Evolutionary conservation across 2,888 invertebrate genomes (phyloP), one percentile per base, ranked within the genome.

Genomic region (Nephrotoma appendiculata): DNA sequence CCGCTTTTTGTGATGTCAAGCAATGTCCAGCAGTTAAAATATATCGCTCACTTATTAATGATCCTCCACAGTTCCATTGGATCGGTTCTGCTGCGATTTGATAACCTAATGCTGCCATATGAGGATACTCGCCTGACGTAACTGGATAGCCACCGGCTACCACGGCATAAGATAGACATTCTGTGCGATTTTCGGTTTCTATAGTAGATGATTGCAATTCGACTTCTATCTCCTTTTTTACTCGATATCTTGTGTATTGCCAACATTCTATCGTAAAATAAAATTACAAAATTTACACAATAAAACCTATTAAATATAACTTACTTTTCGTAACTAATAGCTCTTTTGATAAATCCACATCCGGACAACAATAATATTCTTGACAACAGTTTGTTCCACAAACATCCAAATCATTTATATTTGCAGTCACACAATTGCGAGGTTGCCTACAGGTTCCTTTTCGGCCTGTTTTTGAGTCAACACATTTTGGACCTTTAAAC

Each of bases 21-120:
- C 94, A 94, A 89, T 94, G 94, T 0, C 94, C 94, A 3, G 95
- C 94, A 0, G 94, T 94, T 11, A 94, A 89, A 3, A 95, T 91
- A 89, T 92, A 94, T 85, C 90, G 89, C 5, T 92, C 91, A 86
- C 93, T 93, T 42, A 95, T 92, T 52, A 95, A 89, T 0, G 93
- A 92, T 0, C 94, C 95, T 0, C 94, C 94, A 89, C 95, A 95
- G 6, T 88, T 87, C 92, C 92, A 93, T 0, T 84, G 84, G 9
- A 90, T 88, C n/a, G 41, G 71, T 6, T 88, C 87, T 0, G 88
- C 52, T 12, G n/a, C 19, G 9, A 12, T 15, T 44, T 85, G 19
- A 44, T 85, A 85, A 0, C 85, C 85, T 85, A 85, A 44, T 9
- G 85, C 85, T 5, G 85, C 71, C 91, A 91, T 91, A 41, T 91